Evolutionary conservation across 35 echinoderm and acorn worm genomes (phyloP), one percentile per base, ranked within the genome.

Genomic region (Eucidaris tribuloides): DNA sequence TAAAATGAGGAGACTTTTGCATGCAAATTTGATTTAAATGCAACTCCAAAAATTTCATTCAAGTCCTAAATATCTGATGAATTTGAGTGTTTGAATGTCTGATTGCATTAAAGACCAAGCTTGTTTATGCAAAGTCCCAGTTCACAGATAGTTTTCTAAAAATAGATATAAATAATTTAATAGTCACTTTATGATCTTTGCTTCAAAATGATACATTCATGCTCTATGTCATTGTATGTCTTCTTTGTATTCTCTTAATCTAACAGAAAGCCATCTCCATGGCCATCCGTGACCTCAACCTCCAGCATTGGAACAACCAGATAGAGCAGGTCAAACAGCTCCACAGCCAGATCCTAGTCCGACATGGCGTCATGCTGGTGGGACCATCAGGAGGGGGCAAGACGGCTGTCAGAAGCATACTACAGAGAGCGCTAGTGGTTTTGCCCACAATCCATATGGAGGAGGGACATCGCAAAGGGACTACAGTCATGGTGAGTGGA

Each of bases 201-300:
- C n/a, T n/a, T n/a, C n/a, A n/a, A n/a, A n/a, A n/a, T n/a, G n/a
- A n/a, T n/a, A n/a, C n/a, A n/a, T n/a, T n/a, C n/a, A n/a, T n/a
- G n/a, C n/a, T 65, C 9, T 27, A 13, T 65, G 9, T 13, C 32
- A 7, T 65, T 65, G 7, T 27, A 23, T 65, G 9, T 7, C n/a
- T n/a, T n/a, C n/a, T n/a, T n/a, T n/a, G n/a, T n/a, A n/a, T 2
- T 35, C 59, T 9, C 18, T 79, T 33, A 24, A 45, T 22, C 58
- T 32, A 32, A 83, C 66, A 97, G 94, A 97, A 93, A 97, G 94
- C 94, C 11, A 97, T 97, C 31, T 92, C 94, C 17, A 97, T 92
- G 86, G 90, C 94, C 20, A 79, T 97, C 2, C 61, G 87, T 30
- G 94, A 97, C 77, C 36, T 97, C 20, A 79, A 61, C 35, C 42